Evolutionary conservation across 2,113 vertebrate genomes (phyloP).

Genomic region (Morone chrysops): DNA sequence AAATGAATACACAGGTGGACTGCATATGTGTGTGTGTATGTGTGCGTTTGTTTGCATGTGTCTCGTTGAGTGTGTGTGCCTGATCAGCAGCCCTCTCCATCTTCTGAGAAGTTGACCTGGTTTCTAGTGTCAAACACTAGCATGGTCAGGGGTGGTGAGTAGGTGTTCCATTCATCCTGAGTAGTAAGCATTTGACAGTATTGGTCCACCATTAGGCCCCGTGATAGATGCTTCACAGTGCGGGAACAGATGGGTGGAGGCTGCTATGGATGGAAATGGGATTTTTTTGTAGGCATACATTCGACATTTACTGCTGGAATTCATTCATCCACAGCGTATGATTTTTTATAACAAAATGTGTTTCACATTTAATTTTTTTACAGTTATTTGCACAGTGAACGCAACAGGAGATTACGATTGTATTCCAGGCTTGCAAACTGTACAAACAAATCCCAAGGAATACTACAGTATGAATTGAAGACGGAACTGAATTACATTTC

Average conservation of each 20-base stretch:
- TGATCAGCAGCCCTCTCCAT: constrained; percentile 59
- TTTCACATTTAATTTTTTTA: constrained; percentile 27
- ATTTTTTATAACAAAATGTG: constrained; percentile 6
- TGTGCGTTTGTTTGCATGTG: constrained; percentile 1
- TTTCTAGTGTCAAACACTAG: constrained; percentile 68
- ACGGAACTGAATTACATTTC: neutral
- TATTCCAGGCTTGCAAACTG: neutral
- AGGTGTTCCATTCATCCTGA: constrained; percentile 59
- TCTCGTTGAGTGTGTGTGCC: neutral
- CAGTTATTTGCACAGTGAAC: neutral
- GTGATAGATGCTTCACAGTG: constrained; percentile 66
- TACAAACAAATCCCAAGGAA: neutral
- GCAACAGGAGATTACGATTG: neutral
- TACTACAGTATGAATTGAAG: neutral
- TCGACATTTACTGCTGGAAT: constrained; percentile 26
- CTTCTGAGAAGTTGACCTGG: constrained; percentile 69
- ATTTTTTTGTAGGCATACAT: constrained; percentile 32
- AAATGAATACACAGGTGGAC: constrained; percentile 29
- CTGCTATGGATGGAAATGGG: constrained; percentile 33
- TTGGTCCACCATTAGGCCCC: constrained; percentile 58
- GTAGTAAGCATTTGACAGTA: constrained; percentile 58
- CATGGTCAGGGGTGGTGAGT: constrained; percentile 52
- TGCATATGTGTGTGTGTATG: neutral
- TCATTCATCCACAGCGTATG: constrained; percentile 6
- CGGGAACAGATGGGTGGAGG: constrained; percentile 64